A percentile compares a stretch with the other conserved stretches of the same genome.
phyloP scores from a whole-genome alignment of 2,888 invertebrate genomes.

The Protonemura montana region DNA sequence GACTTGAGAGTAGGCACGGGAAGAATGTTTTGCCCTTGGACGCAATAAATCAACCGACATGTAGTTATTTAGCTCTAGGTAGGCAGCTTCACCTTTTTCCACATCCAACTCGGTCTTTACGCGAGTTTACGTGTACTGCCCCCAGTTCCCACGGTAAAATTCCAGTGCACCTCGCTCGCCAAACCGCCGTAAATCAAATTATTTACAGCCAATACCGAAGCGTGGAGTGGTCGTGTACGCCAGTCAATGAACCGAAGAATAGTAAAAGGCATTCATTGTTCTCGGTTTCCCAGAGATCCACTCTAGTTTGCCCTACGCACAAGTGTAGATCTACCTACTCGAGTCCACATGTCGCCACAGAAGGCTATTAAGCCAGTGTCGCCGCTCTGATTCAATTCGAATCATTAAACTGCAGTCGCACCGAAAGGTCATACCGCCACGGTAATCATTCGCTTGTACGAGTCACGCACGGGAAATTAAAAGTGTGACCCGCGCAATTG shows the following conservation, averaged over 20 bases:
- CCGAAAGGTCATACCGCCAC: not conserved
- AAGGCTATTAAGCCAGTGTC: too few relatives aligned
- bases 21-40: too few relatives aligned
- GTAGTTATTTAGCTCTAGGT: not conserved
- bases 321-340: too few relatives aligned
- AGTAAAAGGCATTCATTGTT: not conserved
- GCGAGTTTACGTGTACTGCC: not conserved
- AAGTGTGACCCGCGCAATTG: not conserved
- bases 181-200: not conserved
- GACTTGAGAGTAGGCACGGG: too few relatives aligned
- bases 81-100: not conserved
- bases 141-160: not conserved
- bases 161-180: not conserved
- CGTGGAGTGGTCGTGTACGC: not conserved
- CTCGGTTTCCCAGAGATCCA: not conserved
- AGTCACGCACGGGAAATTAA: not conserved
- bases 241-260: not conserved
- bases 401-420: too few relatives aligned
- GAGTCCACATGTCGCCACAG: too few relatives aligned
- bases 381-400: too few relatives aligned
- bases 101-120: too few relatives aligned
- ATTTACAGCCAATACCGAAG: not conserved
- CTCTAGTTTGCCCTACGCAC: too few relatives aligned
- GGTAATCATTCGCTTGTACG: not conserved
- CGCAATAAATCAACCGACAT: not conserved